Conservation (phyloP, 2,888 invertebrate species). For the Nomada ruficornis region DNA sequence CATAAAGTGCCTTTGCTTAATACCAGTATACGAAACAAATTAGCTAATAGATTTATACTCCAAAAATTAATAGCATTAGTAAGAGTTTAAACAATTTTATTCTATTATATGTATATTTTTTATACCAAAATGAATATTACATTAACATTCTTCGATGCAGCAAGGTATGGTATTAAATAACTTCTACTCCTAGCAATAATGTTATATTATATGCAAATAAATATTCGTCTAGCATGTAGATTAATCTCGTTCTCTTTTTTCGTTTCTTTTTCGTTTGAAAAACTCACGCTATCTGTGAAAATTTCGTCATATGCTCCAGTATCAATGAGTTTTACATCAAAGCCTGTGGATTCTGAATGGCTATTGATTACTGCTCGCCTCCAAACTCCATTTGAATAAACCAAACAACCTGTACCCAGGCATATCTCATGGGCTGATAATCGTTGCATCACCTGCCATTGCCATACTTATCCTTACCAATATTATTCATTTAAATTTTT, state of each 20-base stretch:
- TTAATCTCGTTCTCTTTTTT: slow-evolving; percentile 27
- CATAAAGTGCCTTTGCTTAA: slow-evolving; percentile 4
- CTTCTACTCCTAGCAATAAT: slow-evolving; percentile 32
- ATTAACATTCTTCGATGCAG: slow-evolving; percentile 41
- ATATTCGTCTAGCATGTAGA: slow-evolving; percentile 35
- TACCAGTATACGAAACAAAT: slow-evolving; percentile 25
- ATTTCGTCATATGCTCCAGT: slow-evolving; percentile 79
- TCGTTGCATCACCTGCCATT: slow-evolving; percentile 81
- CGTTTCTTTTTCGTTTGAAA: slow-evolving; percentile 44
- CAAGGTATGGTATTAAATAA: slow-evolving; percentile 74
- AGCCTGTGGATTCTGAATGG: slow-evolving; percentile 71
- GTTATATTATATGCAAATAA: slow-evolving; percentile 20
- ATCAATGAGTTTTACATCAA: slow-evolving; percentile 81
- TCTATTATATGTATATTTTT: slow-evolving; percentile 13
- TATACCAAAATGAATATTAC: slow-evolving; percentile 16
- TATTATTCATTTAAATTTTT: slow-evolving; percentile 44
- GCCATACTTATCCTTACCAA: slow-evolving; percentile 62
- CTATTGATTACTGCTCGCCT: slow-evolving; percentile 79
- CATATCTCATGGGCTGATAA: slow-evolving; percentile 78
- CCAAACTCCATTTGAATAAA: slow-evolving; percentile 79
- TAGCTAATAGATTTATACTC: slow-evolving; percentile 23
- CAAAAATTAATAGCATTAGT: slow-evolving; percentile 6
- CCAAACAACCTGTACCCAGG: slow-evolving; percentile 81
- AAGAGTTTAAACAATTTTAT: slow-evolving; percentile 1
- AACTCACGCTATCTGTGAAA: slow-evolving; percentile 80